A percentile compares a stretch with the other conserved stretches of the same genome.
Conservation (phyloP, 2,888 invertebrate genomes). For the Folsomia manolachei region DNA sequence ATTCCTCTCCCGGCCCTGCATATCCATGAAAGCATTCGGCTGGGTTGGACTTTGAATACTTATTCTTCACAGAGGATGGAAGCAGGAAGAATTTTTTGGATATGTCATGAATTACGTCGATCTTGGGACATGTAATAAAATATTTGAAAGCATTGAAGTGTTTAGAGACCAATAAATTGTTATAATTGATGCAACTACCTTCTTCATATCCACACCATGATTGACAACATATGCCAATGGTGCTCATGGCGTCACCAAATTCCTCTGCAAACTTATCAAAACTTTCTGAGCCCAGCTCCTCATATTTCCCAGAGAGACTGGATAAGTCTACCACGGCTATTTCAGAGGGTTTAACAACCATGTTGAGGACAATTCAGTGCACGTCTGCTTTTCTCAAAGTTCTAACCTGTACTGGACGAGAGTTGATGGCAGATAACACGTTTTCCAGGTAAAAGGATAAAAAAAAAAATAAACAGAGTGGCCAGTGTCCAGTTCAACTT, state of each 20-base stretch:
- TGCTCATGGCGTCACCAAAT: conserved; percentile 24
- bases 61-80: not conserved
- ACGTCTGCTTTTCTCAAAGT: too few species aligned
- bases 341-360: too few species aligned
- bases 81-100: not conserved
- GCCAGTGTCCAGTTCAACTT: too few species aligned
- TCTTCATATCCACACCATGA: conserved; percentile 24
- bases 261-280: conserved; percentile 23
- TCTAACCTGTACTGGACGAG: too few species aligned
- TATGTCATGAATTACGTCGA: not conserved
- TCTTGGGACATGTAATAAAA: not conserved
- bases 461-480: too few species aligned
- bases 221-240: conserved; percentile 29
- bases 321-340: conserved; percentile 11
- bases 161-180: too few species aligned
- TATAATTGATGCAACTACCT: too few species aligned
- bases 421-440: too few species aligned
- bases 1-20: not conserved
- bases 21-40: not conserved
- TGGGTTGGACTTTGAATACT: not conserved
- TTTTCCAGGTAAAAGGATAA: too few species aligned
- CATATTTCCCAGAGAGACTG: not conserved
- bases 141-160: not conserved
- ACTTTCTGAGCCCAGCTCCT: not conserved
- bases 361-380: too few species aligned